A percentile compares a stretch with the other conserved stretches of the same genome.
These are phyloP conservation scores for Cheilosia grossa DNA, from an alignment of 2,888 invertebrate species.

Conservation along the genomic window DNA sequence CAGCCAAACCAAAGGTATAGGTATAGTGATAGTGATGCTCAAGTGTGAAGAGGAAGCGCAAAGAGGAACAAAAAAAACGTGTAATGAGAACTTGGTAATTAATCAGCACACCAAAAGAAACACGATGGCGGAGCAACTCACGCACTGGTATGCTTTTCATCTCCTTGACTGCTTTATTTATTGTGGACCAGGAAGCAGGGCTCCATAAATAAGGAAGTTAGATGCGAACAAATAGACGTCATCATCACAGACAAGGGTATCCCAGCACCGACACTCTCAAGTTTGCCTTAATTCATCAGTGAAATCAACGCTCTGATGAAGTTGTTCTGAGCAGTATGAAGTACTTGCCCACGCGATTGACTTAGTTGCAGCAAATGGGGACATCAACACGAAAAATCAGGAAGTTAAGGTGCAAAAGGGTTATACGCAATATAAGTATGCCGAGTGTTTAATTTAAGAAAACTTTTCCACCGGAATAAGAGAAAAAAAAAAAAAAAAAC, in stretches of 20 bases:
- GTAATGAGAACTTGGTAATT: conserved; percentile 63
- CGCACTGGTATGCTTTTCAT: conserved; percentile 22
- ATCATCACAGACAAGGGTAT: conserved; percentile 36
- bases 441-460: no score
- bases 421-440: no score
- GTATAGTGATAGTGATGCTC: no score
- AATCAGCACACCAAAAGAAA: conserved; percentile 49
- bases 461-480: no score
- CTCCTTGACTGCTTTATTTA: background rate
- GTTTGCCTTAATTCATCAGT: conserved; percentile 54
- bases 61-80: conserved; percentile 23
- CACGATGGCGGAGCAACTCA: conserved; percentile 17
- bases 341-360: background rate
- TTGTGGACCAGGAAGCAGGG: conserved; percentile 18
- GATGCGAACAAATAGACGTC: conserved; percentile 24
- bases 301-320: conserved; percentile 27
- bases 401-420: no score
- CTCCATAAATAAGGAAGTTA: conserved; percentile 20
- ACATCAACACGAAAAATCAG: background rate
- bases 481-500: no score
- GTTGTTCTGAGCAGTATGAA: conserved; percentile 16
- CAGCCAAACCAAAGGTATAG: background rate
- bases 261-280: conserved; percentile 8
- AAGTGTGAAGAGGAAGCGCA: no score
- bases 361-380: background rate